Conservation (phyloP, 2,797 vertebrate species). For the Halcyon leucocephala region DNA sequence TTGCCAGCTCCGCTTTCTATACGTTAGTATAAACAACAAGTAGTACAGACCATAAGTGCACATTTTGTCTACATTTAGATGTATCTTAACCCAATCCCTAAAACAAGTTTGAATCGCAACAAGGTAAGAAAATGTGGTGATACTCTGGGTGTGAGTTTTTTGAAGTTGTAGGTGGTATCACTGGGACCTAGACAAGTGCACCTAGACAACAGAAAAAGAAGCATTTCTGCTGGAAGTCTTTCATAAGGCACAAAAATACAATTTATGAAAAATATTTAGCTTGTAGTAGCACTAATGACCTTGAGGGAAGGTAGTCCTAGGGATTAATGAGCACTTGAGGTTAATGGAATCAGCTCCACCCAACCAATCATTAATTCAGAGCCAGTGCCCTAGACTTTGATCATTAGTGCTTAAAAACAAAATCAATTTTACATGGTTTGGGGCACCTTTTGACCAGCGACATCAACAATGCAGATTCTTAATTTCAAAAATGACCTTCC, state of each 20-base stretch:
- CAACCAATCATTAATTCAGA: conserved; percentile 41
- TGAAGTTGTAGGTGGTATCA: not conserved
- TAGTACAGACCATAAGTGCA: rapidly evolving
- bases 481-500: conserved; percentile 59
- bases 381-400: conserved; percentile 19
- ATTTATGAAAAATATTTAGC: conserved; percentile 30
- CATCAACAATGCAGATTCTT: conserved; percentile 20
- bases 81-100: not conserved
- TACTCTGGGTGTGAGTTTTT: not conserved
- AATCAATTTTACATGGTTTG: conserved; percentile 63
- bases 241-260: not conserved
- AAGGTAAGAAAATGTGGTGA: not conserved
- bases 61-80: not conserved
- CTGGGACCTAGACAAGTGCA: not conserved
- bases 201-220: not conserved
- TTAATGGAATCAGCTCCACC: conserved; percentile 43
- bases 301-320: conserved; percentile 3
- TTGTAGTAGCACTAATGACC: conserved; percentile 50
- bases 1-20: not conserved
- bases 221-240: not conserved
- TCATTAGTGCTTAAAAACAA: conserved; percentile 57
- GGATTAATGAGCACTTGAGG: conserved; percentile 60
- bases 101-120: not conserved
- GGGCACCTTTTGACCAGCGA: conserved; percentile 58
- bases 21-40: not conserved